Percentiles rank a stretch among this genome's conserved stretches.
Conservation (phyloP, 2,113 vertebrate genomes). For the Ceyx cyanopectus region DNA sequence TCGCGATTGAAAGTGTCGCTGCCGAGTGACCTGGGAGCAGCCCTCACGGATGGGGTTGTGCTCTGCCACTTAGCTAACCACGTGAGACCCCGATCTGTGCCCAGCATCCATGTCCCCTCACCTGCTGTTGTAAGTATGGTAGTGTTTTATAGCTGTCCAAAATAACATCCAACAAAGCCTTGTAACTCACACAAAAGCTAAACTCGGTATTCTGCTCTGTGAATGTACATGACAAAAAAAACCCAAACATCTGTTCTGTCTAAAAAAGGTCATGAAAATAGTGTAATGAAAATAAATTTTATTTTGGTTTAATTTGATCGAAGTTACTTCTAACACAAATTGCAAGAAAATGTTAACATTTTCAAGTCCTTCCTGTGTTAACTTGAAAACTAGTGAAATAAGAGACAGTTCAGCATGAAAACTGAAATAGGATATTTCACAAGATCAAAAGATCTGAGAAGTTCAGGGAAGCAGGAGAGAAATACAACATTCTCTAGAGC, state of each 20-base stretch:
- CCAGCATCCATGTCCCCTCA: constrained; percentile 97
- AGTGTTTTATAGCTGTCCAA: background rate
- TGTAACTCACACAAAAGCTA: background rate
- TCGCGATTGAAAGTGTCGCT: constrained; percentile 91
- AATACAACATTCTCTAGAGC: background rate
- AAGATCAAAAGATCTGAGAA: background rate
- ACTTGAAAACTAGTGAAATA: background rate
- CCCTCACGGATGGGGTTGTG: constrained; percentile 95
- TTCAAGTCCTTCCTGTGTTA: background rate
- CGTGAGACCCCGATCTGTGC: constrained; percentile 93
- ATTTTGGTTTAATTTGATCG: background rate
- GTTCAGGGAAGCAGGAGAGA: background rate
- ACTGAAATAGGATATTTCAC: background rate
- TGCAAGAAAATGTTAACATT: background rate
- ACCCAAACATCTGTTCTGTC: background rate
- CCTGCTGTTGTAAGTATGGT: constrained; percentile 91
- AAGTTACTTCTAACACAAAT: background rate
- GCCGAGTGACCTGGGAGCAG: constrained; percentile 91
- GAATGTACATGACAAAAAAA: background rate
- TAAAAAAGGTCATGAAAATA: background rate
- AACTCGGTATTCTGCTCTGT: background rate
- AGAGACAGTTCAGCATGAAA: background rate
- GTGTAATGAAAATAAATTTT: background rate
- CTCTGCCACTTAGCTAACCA: constrained; percentile 98
- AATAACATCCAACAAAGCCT: background rate